These are phyloP conservation scores for Sebastes itinus DNA, from an alignment of 2,797 vertebrate genomes.

Conservation along the genomic window DNA sequence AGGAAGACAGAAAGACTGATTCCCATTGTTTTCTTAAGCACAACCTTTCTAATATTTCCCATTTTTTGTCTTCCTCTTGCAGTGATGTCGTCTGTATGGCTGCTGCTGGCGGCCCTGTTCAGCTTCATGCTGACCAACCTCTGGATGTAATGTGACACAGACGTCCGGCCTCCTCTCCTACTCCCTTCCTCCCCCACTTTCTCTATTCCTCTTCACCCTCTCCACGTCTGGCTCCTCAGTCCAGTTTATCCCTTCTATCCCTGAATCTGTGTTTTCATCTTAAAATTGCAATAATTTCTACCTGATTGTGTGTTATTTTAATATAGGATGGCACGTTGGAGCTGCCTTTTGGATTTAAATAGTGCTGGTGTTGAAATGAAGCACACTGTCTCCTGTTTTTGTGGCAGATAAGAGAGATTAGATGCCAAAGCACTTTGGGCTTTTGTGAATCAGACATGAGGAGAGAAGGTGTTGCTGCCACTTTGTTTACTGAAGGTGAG, in stretches of 20 bases:
- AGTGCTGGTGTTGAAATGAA: background rate
- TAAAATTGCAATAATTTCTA: background rate
- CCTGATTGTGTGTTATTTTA: slow-evolving; percentile 12
- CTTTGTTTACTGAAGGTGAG: slow-evolving; percentile 71
- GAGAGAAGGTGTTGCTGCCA: slow-evolving; percentile 13
- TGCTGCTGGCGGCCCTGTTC: slow-evolving; percentile 62
- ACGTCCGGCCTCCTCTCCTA: background rate
- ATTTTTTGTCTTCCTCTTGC: background rate
- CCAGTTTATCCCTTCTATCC: background rate
- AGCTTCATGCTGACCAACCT: slow-evolving; percentile 53
- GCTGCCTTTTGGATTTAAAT: slow-evolving; percentile 26
- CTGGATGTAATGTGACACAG: slow-evolving; percentile 32
- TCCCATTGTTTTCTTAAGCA: background rate
- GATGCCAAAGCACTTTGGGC: background rate
- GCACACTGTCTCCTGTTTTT: background rate
- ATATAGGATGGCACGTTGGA: background rate
- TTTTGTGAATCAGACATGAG: background rate
- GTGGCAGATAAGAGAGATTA: background rate
- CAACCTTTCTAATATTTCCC: background rate
- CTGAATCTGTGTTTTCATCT: background rate
- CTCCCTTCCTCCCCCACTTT: background rate
- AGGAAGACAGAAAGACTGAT: background rate
- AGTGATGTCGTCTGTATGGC: slow-evolving; percentile 64
- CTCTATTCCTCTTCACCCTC: background rate
- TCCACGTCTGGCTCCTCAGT: background rate